phyloP scores from a whole-genome alignment of 2,888 invertebrate species.

The Nomada goodeniana region DNA sequence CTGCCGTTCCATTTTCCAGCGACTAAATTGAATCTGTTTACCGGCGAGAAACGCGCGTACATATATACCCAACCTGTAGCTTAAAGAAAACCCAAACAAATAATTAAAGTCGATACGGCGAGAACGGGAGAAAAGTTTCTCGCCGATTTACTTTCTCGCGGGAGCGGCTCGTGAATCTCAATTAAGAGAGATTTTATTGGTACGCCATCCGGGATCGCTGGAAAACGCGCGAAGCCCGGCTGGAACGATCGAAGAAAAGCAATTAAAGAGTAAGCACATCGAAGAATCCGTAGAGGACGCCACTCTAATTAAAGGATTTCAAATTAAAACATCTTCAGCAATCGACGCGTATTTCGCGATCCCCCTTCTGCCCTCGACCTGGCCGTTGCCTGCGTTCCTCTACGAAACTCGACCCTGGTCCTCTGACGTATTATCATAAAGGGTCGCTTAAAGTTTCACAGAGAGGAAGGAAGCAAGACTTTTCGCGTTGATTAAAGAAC shows the following conservation, averaged over 20 bases:
- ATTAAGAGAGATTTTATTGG: constrained; percentile 62
- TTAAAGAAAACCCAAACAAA: constrained; percentile 29
- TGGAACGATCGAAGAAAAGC: constrained; percentile 63
- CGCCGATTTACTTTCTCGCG: constrained; percentile 26
- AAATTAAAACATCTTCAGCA: constrained; percentile 64
- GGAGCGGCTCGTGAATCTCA: constrained; percentile 49
- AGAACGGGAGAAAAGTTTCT: constrained; percentile 39
- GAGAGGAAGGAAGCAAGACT: constrained; percentile 1
- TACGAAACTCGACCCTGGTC: constrained; percentile 33
- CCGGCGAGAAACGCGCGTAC: too few relatives aligned
- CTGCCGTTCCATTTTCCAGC: background rate
- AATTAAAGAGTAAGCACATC: constrained; percentile 70
- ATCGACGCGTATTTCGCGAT: constrained; percentile 29
- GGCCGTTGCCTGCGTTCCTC: constrained; percentile 1
- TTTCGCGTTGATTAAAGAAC: constrained; percentile 60
- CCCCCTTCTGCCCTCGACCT: constrained; percentile 22
- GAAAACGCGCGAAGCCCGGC: constrained; percentile 26
- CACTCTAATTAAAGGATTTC: constrained; percentile 69
- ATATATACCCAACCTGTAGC: constrained; percentile 23
- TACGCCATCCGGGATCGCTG: constrained; percentile 31
- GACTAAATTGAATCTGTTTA: constrained; percentile 8
- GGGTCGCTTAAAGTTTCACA: constrained; percentile 43
- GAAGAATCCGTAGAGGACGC: constrained; percentile 36
- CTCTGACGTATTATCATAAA: constrained; percentile 38
- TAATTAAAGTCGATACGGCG: constrained; percentile 33